Evolutionary conservation across 2,888 invertebrate species (phyloP).

Genomic region (Hyppa rectilinea): DNA sequence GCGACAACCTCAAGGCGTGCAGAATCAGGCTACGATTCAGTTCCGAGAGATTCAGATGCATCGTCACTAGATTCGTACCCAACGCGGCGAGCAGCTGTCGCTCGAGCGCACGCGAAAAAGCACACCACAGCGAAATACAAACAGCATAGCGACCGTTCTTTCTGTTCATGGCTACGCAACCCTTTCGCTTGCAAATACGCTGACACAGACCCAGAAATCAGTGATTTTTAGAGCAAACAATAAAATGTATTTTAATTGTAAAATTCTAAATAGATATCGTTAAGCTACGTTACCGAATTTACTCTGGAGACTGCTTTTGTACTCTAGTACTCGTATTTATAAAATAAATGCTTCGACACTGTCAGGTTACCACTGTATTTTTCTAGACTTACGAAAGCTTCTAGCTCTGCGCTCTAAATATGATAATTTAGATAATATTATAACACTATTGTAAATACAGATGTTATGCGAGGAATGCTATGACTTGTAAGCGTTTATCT

Average conservation of each 20-base stretch:
- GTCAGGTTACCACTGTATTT: conserved; percentile 89
- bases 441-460: conserved; percentile 80
- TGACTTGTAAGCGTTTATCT: conserved; percentile 74
- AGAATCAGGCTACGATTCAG: conserved; percentile 97
- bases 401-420: conserved; percentile 72
- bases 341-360: conserved; percentile 85
- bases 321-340: conserved; percentile 86
- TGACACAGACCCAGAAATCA: conserved; percentile 93
- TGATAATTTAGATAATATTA: conserved; percentile 68
- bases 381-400: conserved; percentile 84
- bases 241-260: conserved; percentile 75
- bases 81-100: conserved; percentile 87
- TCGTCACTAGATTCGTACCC: conserved; percentile 95
- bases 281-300: conserved; percentile 91
- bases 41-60: conserved; percentile 96
- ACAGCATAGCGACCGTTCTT: conserved; percentile 93
- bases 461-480: conserved; percentile 78
- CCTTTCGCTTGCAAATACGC: conserved; percentile 95
- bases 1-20: conserved; percentile 95
- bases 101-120: conserved; percentile 88
- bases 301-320: conserved; percentile 91
- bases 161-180: conserved; percentile 94
- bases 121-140: conserved; percentile 92
- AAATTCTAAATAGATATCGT: conserved; percentile 79
- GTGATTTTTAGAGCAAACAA: conserved; percentile 89